Percentiles rank a stretch among this genome's conserved stretches.
These are phyloP conservation scores for Bagarius yarrelli DNA, from an alignment of 2,113 vertebrate species.

Conservation along the genomic window DNA sequence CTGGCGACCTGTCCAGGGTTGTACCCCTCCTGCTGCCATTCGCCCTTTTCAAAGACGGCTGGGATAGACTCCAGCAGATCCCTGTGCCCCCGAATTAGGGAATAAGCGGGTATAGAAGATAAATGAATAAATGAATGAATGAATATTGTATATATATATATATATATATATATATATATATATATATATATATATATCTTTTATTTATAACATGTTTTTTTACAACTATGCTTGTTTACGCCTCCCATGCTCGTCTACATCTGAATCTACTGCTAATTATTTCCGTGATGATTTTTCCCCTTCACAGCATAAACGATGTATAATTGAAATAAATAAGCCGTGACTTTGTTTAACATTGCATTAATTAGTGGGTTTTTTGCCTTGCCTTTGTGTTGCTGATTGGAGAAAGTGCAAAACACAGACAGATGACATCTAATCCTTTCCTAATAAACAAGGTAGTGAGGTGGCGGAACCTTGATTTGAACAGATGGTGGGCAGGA, in stretches of 20 bases:
- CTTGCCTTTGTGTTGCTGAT: not conserved
- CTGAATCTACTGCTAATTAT: not conserved
- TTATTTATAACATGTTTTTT: not conserved
- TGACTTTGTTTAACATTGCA: conserved; percentile 16
- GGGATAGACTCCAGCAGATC: no score
- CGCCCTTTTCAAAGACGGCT: no score
- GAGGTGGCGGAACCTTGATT: not conserved
- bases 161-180: no score
- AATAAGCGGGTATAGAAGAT: no score
- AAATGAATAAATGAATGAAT: no score
- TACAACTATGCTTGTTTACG: not conserved
- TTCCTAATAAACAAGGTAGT: not conserved
- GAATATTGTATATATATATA: no score
- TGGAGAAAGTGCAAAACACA: not conserved
- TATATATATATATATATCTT: no score
- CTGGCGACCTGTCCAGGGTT: no score
- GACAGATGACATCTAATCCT: conserved; percentile 9
- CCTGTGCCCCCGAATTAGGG: no score
- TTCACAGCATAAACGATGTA: not conserved
- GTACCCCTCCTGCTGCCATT: no score
- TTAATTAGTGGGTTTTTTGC: conserved; percentile 33
- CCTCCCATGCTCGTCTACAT: not conserved
- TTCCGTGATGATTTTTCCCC: not conserved
- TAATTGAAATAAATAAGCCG: conserved; percentile 40
- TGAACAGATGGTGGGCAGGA: not conserved